Conservation (phyloP, 2,797 vertebrate genomes). For the Alectoris magna region DNA sequence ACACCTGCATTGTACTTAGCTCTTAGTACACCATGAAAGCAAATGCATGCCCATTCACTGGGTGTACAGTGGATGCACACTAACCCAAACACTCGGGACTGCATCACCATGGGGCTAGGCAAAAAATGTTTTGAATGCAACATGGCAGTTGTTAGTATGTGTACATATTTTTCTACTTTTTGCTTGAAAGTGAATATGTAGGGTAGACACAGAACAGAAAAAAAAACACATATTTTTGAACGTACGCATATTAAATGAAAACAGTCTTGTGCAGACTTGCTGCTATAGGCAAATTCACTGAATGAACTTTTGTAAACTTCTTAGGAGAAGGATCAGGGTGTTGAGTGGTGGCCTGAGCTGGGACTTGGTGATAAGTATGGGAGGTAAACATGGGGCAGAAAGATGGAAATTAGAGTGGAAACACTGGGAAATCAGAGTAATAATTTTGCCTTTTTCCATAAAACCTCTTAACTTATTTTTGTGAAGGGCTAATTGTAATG, state of each 20-base stretch:
- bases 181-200: not conserved
- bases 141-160: fast-evolving
- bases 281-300: not conserved
- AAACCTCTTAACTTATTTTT: not conserved
- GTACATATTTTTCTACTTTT: not conserved
- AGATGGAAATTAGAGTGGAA: not conserved
- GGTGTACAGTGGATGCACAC: not conserved
- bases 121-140: not conserved
- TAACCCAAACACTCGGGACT: not conserved
- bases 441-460: not conserved
- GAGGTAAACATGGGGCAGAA: not conserved
- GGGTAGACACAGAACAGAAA: not conserved
- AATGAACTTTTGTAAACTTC: not conserved
- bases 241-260: not conserved
- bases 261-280: not conserved
- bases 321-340: not conserved
- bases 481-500: not conserved
- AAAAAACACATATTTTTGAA: not conserved
- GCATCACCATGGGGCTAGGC: not conserved
- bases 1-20: not conserved
- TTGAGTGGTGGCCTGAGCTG: not conserved
- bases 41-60: not conserved
- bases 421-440: not conserved
- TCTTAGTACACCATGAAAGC: not conserved
- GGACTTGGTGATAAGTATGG: not conserved